Evolutionary conservation across 2,888 invertebrate genomes (phyloP).

Genomic region (Anaspis maculata): DNA sequence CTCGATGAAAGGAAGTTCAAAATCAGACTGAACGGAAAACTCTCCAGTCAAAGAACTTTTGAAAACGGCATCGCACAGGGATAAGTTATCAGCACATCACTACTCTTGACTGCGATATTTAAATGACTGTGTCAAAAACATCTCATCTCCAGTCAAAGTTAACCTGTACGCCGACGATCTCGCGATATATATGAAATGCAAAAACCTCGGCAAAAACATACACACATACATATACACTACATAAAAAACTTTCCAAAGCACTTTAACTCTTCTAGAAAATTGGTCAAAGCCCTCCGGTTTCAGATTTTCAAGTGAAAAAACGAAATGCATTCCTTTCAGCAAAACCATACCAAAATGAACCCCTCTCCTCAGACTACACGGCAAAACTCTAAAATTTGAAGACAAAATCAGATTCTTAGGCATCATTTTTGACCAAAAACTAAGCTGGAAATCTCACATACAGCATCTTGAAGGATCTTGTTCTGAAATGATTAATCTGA

Average conservation of each 20-base stretch:
- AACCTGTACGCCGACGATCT: not conserved
- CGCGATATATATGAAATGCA: not conserved
- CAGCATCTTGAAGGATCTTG: conserved; percentile 2
- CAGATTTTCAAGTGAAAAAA: not conserved
- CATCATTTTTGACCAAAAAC: conserved; percentile 2
- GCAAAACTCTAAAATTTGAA: not conserved
- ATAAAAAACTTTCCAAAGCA: not conserved
- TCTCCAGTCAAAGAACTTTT: not conserved
- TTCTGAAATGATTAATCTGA: not conserved
- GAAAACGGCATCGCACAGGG: not conserved
- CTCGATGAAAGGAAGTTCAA: not conserved
- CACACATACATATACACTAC: too few relatives aligned
- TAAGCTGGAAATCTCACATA: conserved; percentile 3
- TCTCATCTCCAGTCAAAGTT: not conserved
- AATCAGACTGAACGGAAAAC: not conserved
- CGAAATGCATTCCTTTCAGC: not conserved
- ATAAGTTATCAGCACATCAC: not conserved
- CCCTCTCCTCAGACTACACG: not conserved
- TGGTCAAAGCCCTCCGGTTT: not conserved
- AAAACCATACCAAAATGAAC: not conserved
- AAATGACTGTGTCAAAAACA: not conserved
- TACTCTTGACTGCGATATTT: not conserved
- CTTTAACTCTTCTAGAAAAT: not conserved
- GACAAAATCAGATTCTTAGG: conserved; percentile 2
- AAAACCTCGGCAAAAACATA: too few relatives aligned